A percentile compares a stretch with the other conserved stretches of the same genome.
Evolutionary conservation across 30 jellyfish, hydroid and myxozoan genomes (phyloP).

Genomic region (Catostylus mosaicus): DNA sequence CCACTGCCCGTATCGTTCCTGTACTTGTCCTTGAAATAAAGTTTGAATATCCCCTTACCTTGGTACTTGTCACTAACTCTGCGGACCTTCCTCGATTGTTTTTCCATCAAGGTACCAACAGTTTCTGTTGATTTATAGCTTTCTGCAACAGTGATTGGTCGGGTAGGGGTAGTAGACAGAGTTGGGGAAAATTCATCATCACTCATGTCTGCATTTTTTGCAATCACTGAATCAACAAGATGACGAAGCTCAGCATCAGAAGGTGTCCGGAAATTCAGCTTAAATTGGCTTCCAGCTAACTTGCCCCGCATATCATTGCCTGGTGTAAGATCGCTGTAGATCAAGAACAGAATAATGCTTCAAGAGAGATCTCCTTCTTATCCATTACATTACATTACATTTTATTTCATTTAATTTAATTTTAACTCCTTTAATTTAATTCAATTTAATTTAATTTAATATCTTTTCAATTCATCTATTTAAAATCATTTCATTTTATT

Average conservation of each 20-base stretch:
- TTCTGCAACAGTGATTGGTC: not conserved
- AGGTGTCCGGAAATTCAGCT: constrained; percentile 6
- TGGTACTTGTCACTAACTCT: not conserved
- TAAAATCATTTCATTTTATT: no score
- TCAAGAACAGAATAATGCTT: no score
- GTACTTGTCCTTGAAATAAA: no score
- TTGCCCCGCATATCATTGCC: not conserved
- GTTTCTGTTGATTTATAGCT: not conserved
- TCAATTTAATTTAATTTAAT: no score
- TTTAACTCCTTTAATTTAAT: no score
- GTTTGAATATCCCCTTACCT: no score
- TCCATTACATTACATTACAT: no score
- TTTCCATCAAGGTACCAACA: not conserved
- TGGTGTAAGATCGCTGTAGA: not conserved
- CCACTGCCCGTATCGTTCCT: no score
- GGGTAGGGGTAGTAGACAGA: constrained; percentile 26
- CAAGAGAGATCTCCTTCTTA: no score
- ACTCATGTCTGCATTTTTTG: constrained; percentile 16
- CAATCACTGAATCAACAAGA: constrained; percentile 7
- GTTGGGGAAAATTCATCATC: constrained; percentile 63
- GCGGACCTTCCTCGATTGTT: not conserved
- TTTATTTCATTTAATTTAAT: no score
- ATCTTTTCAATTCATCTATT: no score
- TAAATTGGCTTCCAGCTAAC: not conserved
- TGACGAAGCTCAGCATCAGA: constrained; percentile 37